A percentile compares a stretch with the other conserved stretches of the same genome.
These are phyloP conservation scores for Micoletzkya japonica DNA, from an alignment of 2,888 invertebrate species.

Conservation along the genomic window DNA sequence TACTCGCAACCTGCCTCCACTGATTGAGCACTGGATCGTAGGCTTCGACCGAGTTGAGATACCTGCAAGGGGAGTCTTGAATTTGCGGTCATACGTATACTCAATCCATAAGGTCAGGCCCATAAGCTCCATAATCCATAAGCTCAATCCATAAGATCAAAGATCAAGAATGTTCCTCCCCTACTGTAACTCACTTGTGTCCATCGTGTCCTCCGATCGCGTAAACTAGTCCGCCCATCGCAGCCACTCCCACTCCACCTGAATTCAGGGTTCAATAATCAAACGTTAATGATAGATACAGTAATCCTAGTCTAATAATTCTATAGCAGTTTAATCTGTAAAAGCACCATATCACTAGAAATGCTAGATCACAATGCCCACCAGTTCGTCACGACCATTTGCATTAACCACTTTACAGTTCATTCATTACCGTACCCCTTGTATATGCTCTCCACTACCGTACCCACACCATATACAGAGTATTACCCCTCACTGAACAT, in stretches of 20 bases:
- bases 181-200: neutral
- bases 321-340: no score
- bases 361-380: no score
- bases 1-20: constrained; percentile 64
- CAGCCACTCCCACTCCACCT: constrained; percentile 64
- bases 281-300: neutral
- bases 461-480: neutral
- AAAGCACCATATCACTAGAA: no score
- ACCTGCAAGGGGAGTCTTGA: constrained; percentile 34
- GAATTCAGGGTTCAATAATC: constrained; percentile 22
- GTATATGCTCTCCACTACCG: no score
- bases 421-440: no score
- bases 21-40: constrained; percentile 60
- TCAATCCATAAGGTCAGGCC: neutral
- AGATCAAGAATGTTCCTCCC: neutral
- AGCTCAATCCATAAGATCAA: constrained; percentile 36
- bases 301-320: no score
- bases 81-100: neutral
- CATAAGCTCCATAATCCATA: constrained; percentile 31
- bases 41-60: constrained; percentile 57
- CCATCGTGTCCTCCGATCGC: constrained; percentile 65
- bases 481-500: neutral
- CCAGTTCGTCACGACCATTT: no score
- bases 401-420: no score
- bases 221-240: constrained; percentile 63